A percentile compares a stretch with the other conserved stretches of the same genome.
Conservation (phyloP, 2,888 invertebrate genomes). For the Philhelius pedissequus region DNA sequence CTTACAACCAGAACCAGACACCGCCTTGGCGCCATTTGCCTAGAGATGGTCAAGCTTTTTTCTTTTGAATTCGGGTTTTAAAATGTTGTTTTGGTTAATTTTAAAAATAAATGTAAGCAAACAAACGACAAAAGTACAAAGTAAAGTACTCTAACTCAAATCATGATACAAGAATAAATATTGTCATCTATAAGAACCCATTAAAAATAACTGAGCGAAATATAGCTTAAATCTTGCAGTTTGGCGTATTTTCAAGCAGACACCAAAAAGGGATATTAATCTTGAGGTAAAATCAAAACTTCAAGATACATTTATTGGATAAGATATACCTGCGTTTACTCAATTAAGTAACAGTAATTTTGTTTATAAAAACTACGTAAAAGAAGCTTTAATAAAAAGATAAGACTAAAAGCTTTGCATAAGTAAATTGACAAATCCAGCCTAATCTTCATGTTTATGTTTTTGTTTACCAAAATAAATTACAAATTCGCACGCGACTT, state of each 20-base stretch:
- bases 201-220: too few species aligned
- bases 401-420: background rate
- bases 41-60: background rate
- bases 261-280: background rate
- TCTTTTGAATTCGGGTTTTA: too few species aligned
- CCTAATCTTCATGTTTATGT: background rate
- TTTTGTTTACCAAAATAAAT: conserved; percentile 10
- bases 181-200: too few species aligned
- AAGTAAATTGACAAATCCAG: background rate
- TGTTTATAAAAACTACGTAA: background rate
- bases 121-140: too few species aligned
- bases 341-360: background rate
- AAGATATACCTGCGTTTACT: background rate
- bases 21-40: background rate
- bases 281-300: background rate
- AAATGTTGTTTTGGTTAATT: too few species aligned
- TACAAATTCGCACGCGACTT: background rate
- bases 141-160: too few species aligned
- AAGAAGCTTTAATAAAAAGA: background rate
- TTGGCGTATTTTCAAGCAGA: background rate
- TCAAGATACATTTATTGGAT: background rate
- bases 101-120: too few species aligned
- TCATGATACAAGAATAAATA: too few species aligned
- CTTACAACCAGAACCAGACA: background rate
- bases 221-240: background rate